These are phyloP conservation scores for Lates japonicus DNA, from an alignment of 2,797 vertebrate species.

Conservation along the genomic window DNA sequence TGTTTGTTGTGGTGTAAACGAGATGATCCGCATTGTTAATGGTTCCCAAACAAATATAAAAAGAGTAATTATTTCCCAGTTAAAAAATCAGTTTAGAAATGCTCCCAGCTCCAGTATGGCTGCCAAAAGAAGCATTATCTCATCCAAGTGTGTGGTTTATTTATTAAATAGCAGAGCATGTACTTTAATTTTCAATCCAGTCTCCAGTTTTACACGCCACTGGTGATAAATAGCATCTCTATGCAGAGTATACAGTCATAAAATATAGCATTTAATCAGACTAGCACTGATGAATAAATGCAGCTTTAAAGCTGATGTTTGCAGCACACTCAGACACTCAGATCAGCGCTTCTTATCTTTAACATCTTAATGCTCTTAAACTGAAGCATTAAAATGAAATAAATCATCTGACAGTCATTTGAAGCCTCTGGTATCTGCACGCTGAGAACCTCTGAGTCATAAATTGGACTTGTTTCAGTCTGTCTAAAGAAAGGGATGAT, in stretches of 20 bases:
- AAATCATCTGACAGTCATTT: slow-evolving; percentile 16
- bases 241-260: not conserved
- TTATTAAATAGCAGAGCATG: not conserved
- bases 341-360: not conserved
- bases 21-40: not conserved
- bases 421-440: not conserved
- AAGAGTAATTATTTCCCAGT: not conserved
- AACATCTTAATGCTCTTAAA: not conserved
- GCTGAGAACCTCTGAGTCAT: not conserved
- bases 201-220: not conserved
- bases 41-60: not conserved
- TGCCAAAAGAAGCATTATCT: not conserved
- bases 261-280: not conserved
- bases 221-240: not conserved
- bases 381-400: not conserved
- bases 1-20: not conserved
- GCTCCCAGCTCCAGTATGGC: too few species aligned
- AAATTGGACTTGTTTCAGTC: not conserved
- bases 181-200: not conserved
- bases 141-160: not conserved
- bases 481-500: not conserved
- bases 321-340: not conserved
- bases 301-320: not conserved
- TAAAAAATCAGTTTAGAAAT: not conserved
- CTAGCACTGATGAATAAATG: not conserved